These are phyloP conservation scores for Psammodynastes pulverulentus DNA, from an alignment of 2,113 vertebrate species.

Conservation along the genomic window DNA sequence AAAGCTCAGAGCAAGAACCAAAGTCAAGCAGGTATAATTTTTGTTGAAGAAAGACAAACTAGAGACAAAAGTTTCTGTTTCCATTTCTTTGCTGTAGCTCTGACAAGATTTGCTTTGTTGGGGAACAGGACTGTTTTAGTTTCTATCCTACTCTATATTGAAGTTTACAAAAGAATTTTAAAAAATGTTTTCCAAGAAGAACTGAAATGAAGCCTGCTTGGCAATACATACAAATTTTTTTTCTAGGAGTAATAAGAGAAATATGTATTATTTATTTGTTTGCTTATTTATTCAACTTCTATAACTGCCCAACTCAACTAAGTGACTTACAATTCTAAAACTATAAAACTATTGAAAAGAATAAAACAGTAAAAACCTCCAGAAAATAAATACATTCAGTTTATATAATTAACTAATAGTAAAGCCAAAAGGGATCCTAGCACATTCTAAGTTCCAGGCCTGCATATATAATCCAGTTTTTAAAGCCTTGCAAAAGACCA, in stretches of 20 bases:
- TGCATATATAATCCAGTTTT: too few relatives aligned
- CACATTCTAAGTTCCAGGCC: too few relatives aligned
- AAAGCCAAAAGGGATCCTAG: too few relatives aligned
- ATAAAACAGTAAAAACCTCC: background rate
- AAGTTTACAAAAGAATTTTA: background rate
- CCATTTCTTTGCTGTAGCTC: constrained; percentile 4
- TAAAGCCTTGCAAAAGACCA: too few relatives aligned
- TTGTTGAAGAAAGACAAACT: background rate
- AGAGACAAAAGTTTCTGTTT: background rate
- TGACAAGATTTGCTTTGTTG: background rate
- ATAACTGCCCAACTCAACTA: background rate
- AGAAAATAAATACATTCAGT: background rate
- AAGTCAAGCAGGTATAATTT: background rate
- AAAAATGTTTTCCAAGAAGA: accelerated
- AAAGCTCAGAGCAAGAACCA: background rate
- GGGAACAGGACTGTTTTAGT: background rate
- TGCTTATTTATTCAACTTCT: background rate
- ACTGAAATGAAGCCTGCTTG: background rate
- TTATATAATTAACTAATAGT: background rate
- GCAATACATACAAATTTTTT: background rate
- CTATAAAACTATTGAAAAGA: background rate
- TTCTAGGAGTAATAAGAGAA: background rate
- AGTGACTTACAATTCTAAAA: background rate
- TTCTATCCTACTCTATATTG: background rate
- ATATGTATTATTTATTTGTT: accelerated